A percentile compares a stretch with the other conserved stretches of the same genome.
Conservation (phyloP, 2,888 invertebrate genomes). For the Stratiomys singularior region DNA sequence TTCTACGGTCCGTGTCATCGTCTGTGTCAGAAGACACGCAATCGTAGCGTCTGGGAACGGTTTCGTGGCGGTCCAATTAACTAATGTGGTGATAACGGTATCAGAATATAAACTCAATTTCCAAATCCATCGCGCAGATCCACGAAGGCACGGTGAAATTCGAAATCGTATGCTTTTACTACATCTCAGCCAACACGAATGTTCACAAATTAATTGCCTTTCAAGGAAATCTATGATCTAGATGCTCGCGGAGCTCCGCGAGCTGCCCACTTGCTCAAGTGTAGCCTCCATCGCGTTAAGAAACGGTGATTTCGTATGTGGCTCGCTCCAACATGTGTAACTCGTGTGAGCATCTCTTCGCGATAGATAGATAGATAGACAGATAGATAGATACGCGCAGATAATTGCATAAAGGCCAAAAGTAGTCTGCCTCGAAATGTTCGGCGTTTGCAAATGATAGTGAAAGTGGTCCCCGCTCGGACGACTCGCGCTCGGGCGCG, state of each 20-base stretch:
- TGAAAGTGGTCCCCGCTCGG: conserved; percentile 24
- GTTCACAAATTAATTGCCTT: background rate
- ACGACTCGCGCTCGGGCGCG: background rate
- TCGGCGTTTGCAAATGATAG: conserved; percentile 24
- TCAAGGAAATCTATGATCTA: conserved; percentile 8
- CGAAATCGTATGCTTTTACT: background rate
- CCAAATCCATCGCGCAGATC: background rate
- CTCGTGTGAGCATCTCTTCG: background rate
- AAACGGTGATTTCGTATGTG: background rate
- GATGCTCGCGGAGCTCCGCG: background rate
- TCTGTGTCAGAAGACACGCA: no score
- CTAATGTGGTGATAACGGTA: background rate
- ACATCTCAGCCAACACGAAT: background rate
- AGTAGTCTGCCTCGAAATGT: conserved; percentile 26
- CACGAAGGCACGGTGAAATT: background rate
- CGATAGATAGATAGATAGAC: background rate
- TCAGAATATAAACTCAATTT: conserved; percentile 1
- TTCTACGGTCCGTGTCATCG: no score
- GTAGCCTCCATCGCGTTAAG: background rate
- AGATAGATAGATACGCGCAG: background rate
- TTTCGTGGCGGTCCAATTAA: no score
- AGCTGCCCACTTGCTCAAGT: background rate
- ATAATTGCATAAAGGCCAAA: conserved; percentile 15
- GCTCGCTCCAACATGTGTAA: background rate
- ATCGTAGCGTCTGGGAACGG: no score